These are phyloP conservation scores for Cherax destructor DNA, from an alignment of 1,140 invertebrate species.

Conservation along the genomic window DNA sequence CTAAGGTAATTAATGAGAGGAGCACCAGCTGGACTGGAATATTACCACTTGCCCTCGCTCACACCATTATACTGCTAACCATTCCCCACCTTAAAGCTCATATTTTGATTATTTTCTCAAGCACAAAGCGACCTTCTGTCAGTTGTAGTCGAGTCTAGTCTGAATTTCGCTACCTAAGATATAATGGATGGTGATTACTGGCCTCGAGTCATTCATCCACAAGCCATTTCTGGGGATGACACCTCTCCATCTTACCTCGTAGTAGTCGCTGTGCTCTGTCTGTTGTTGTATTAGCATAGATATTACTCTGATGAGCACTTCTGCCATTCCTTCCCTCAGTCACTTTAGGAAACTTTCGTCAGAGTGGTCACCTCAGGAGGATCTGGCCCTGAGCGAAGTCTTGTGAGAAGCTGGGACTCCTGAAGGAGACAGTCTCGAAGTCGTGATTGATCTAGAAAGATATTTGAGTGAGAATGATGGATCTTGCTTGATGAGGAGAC, in stretches of 20 bases:
- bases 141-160: background rate
- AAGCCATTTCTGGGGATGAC: constrained; percentile 57
- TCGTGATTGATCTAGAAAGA: constrained; percentile 64
- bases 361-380: background rate
- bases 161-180: background rate
- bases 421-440: constrained; percentile 41
- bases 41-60: background rate
- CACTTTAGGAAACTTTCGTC: constrained; percentile 50
- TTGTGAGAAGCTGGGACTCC: constrained; percentile 24
- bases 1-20: background rate
- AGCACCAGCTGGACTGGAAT: background rate
- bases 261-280: constrained; percentile 62
- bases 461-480: constrained; percentile 66
- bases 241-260: constrained; percentile 63
- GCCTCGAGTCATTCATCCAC: constrained; percentile 58
- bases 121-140: constrained; percentile 8
- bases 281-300: constrained; percentile 69
- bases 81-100: background rate
- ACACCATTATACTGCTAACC: constrained; percentile 20
- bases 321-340: background rate
- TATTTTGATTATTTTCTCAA: background rate
- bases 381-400: constrained; percentile 41
- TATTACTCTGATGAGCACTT: constrained; percentile 59
- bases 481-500: constrained; percentile 34
- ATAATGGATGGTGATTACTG: constrained; percentile 66